Conservation (phyloP, 1,140 invertebrate species). For the Penaeus japonicus region DNA sequence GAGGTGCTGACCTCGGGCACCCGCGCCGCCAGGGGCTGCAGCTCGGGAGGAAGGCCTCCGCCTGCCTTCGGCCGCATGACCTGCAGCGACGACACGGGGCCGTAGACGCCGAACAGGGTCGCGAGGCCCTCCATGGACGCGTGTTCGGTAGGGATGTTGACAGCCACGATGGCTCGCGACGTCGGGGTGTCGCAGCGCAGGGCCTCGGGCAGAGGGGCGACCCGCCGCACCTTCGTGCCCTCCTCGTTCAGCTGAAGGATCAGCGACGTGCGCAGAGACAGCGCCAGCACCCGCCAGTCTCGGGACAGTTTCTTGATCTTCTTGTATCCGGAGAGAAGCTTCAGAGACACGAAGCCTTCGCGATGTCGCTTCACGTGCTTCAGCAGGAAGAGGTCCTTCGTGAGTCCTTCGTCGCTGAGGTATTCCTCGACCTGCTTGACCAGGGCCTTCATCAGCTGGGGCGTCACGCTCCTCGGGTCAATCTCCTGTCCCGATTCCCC, state of each 20-base stretch:
- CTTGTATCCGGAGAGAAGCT: slow-evolving; percentile 92
- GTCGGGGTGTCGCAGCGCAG: slow-evolving; percentile 84
- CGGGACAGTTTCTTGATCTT: slow-evolving; percentile 90
- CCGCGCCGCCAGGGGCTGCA: slow-evolving; percentile 86
- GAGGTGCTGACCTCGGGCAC: slow-evolving; percentile 85
- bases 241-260: slow-evolving; percentile 88
- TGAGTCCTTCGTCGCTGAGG: slow-evolving; percentile 94
- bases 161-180: slow-evolving; percentile 85
- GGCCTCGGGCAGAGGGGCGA: slow-evolving; percentile 79
- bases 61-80: slow-evolving; percentile 86
- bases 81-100: slow-evolving; percentile 85
- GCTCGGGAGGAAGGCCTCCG: slow-evolving; percentile 84
- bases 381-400: slow-evolving; percentile 91
- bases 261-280: slow-evolving; percentile 78
- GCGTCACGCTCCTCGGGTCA: background rate
- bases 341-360: slow-evolving; percentile 92
- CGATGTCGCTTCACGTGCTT: slow-evolving; percentile 94
- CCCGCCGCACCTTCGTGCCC: slow-evolving; percentile 86
- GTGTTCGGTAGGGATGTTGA: slow-evolving; percentile 83
- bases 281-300: slow-evolving; percentile 89
- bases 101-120: slow-evolving; percentile 83
- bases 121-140: slow-evolving; percentile 87
- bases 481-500: slow-evolving; percentile 26
- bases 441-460: slow-evolving; percentile 62
- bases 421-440: slow-evolving; percentile 89